Evolutionary conservation across 1,140 invertebrate species (phyloP), one percentile per base, ranked within the genome.

Genomic region (Dinoponera quadriceps): DNA sequence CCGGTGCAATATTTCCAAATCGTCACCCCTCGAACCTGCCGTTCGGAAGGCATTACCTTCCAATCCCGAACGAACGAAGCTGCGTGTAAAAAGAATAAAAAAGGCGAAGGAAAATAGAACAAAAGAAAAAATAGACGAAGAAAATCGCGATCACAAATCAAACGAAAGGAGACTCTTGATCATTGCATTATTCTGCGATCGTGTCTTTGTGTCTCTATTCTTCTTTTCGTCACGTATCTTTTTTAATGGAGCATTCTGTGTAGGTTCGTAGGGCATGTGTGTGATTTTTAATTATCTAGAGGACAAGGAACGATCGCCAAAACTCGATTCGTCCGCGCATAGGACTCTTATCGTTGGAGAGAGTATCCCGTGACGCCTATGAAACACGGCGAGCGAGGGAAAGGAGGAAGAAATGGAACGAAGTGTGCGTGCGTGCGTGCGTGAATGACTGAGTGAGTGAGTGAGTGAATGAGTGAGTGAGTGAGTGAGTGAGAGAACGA

Each of bases 1-100:
- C 75, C 84, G 72, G 66, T 59, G 85, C 87, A 89, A 91, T 88
- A 90, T 91, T 91, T 92, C 88, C 90, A 91, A 90, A 90, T 91
- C 85, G 59, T 84, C 71, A 84, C 73, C 66, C 68, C 71, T 80
- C 65, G 75, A 80, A 71, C 51, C 65, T 78, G 63, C 33, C 33
- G 49, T 44, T 38, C 20, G 27, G 62, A 55, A 66, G 62, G 20
- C 14, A 51, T 33, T 3, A 3, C 0, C 38, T 18, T 57, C 13
- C 11, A 59, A 57, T 72, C 22, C 20, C 20, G 22, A 65, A 65
- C 60, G 20, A 84, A 38, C 13, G 38, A 44, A 44, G 38, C 48
- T 33, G 54, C 49, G 16, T 85, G 29, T 20, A 33, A 78, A 18
- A 85, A 51, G 18, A 25, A 38, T 54, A 33, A 22, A 20, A n/a